Evolutionary conservation across 2,888 invertebrate genomes (phyloP), one percentile per base, ranked within the genome.

Genomic region (Eupithecia inturbata): DNA sequence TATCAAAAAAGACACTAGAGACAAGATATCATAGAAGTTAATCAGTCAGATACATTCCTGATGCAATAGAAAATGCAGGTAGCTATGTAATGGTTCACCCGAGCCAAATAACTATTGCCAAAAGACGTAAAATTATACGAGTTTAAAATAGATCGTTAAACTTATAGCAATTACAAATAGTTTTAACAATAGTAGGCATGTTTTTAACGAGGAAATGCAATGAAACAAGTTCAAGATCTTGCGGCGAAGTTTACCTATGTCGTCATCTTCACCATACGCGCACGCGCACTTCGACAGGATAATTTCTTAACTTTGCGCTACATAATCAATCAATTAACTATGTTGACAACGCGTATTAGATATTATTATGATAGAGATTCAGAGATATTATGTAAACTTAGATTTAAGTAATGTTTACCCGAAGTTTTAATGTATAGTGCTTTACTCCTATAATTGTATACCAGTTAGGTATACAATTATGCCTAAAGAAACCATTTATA

Each of bases 51-150:
- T 41, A 28, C 31, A 62, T 31, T 57, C 57, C 31, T 19, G 16
- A 16, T 60, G 16, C 62, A 19, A 31, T 10, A 19, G 62, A 62
- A 31, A 62, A 62, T 62, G 19, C 57, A 19, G 62, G 31, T 62
- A 62, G 64, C 5, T 41, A 41, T 5, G 7, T 33, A 49, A 33
- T 70, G 45, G 45, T 63, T 26, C 22, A 39, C 16, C 14, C 16
- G 9, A 41, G 31, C 67, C 63, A 67, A 60, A 45, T 63, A 22
- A 36, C 67, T n/a, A 2, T 39, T 70, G 73, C 63, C 64, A 67
- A 72, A 68, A 31, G 45, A 57, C 33, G 53, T 74, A 68, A 67
- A 64, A 60, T 73, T 68, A 67, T 60, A 26, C 72, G 67, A 28
- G 10, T 39, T 49, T 64, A 36, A 33, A 53, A 68, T 49, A 53